Base-by-base conservation (phyloP, 1,140 invertebrate species). In the Drosophila pallidifrons region DNA sequence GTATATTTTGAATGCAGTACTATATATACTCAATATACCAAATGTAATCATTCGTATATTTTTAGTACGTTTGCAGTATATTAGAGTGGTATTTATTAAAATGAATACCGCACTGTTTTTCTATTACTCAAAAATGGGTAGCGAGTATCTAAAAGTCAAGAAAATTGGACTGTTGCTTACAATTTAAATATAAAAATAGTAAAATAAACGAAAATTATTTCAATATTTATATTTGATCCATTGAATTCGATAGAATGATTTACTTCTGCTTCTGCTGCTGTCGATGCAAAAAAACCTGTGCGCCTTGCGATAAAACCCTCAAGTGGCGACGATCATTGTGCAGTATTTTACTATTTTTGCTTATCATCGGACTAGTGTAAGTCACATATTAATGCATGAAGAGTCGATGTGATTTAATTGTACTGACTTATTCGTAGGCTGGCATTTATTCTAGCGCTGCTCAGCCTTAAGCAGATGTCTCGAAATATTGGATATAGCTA, bases 221-320 rank as follows among this genome's bases (percentile, higher is more conserved):
- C n/a, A n/a, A n/a, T n/a, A n/a, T n/a, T n/a, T n/a, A n/a, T n/a
- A n/a, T n/a, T n/a, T n/a, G n/a, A n/a, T n/a, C n/a, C n/a, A n/a
- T n/a, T n/a, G n/a, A n/a, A 38, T 38, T 38, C 10, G 7, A 13
- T 30, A 61, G 59, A 5, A 13, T 47, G 0, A 10, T 25, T 35
- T 61, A 61, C 35, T 61, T 45, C 15, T 61, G 59, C 8, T 61
- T 61, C 30, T 35, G 59, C 28, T 61, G 59, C n/a, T 61, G 59
- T 8, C 45, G 30, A 7, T 61, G 59, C 28, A 11, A 11, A 11
- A 35, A 20, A 6, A 10, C 8, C 4, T 61, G 59, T n/a, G 4
- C 13, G 15, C 59, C 45, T 1, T 61, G 59, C 46, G 20, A 6
- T 3, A 1, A 32, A 15, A 15, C 0, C 13, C 45, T 38, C 1